Base-by-base conservation (phyloP, 2,797 vertebrate species). In the Bovichtus variegatus region DNA sequence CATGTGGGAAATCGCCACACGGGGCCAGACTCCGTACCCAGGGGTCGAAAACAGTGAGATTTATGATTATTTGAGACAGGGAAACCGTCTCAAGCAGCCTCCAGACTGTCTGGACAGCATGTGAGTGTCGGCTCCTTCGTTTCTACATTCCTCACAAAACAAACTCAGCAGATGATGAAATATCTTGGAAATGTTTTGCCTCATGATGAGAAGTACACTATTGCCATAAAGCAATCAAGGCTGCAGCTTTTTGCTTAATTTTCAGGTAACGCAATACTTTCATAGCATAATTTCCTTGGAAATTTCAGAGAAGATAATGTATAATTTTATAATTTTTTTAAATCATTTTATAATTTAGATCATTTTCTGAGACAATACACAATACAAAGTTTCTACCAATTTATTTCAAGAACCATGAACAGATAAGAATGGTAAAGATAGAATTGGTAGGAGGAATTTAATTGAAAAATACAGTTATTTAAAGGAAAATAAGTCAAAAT, bases 1-100 rank as follows among this genome's bases (percentile, higher is more conserved):
- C 2, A 98, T 98, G 97, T 98, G 97, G 97, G 97, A 98, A 85
- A 97, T 98, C 6, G 97, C 96, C 16, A 97, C 97, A 0, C 92
- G 97, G 6, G 97, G 97, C 29, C 97, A 98, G 90, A 98, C 97
- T 2, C 97, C 97, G 0, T 98, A 98, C 79, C 97, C 97, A 0
- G 97, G 97, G 0, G 97, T 98, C 25, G 97, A 98, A 80, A 98
- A 98, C 95, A 97, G 97, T 0, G 97, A 98, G 89, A 97, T 98
- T 85, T 98, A 98, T 0, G 97, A 98, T 87, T 98, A 97, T 73
- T 86, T 98, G 90, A 94, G 96, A 38, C 97, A 97, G 75, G 97
- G 97, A 2, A 97, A 98, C 84, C 96, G 97, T 27, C 96, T 98
- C 57, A 97, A 97, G 76, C 97, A 97, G 87, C 97, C 97, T 15